A percentile compares a stretch with the other conserved stretches of the same genome.
phyloP scores from a whole-genome alignment of 2,797 vertebrate species.

The Trichosurus vulpecula region DNA sequence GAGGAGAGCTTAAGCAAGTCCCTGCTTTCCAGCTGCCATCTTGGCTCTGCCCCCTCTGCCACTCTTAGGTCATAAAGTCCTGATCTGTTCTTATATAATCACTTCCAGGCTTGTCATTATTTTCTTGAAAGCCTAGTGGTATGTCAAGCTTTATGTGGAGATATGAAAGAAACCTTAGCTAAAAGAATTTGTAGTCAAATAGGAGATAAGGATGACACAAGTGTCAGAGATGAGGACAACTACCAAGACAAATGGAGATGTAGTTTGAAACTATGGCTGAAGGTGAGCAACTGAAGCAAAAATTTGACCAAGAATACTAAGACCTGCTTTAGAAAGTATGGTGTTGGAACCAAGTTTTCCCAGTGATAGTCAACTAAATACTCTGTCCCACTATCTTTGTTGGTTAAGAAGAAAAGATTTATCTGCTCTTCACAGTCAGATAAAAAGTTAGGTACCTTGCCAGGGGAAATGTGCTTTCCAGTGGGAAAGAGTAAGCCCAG shows the following conservation, averaged over 20 bases:
- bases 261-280: not conserved
- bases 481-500: conserved; percentile 91
- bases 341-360: conserved; percentile 82
- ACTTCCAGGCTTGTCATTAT: not conserved
- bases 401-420: conserved; percentile 83
- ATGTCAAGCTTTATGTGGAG: not conserved
- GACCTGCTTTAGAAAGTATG: conserved; percentile 81
- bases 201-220: not conserved
- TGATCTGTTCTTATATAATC: not conserved
- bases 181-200: not conserved
- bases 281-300: conserved; percentile 42
- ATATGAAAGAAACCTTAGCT: not conserved
- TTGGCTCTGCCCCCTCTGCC: too few species aligned
- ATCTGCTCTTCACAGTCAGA: conserved; percentile 89
- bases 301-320: conserved; percentile 77
- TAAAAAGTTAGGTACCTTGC: conserved; percentile 86
- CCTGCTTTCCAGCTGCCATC: too few species aligned
- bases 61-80: too few species aligned
- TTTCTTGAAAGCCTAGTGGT: not conserved
- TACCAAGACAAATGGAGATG: not conserved
- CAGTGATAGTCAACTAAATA: conserved; percentile 83
- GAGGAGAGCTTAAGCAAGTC: too few species aligned
- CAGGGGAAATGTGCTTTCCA: conserved; percentile 93
- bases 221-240: not conserved
- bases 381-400: conserved; percentile 91